Base-by-base conservation (phyloP, 2,888 invertebrate species). In the Agrochola lychnidis region DNA sequence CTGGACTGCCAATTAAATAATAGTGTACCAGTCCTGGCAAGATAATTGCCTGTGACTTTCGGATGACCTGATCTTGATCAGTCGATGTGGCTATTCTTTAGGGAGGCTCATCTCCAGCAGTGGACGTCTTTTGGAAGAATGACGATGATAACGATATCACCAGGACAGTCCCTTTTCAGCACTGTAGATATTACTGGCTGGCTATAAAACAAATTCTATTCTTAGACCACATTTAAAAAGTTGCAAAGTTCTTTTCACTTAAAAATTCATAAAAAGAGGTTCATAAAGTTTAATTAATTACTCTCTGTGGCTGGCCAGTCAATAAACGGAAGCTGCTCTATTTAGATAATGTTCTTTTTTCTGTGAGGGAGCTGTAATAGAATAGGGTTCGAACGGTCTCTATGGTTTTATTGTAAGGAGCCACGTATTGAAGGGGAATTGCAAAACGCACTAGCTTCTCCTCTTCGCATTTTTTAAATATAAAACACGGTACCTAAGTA, bases 221-320 rank as follows among this genome's bases (percentile, higher is more conserved):
- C 16, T 53, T 19, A 36, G 10, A 64, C 16, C 63, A 45, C 63
- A 63, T 74, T 76, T 82, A 63, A 66, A 78, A 76, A 62, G 53
- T 62, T 61, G 25, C 57, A 42, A 66, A 45, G 57, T 53, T 57
- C 57, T 48, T 70, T 83, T 81, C 67, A 36, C 51, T 78, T 57
- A 40, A 70, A 70, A 59, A 53, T 62, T 78, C 36, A 78, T 75
- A 71, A 79, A 81, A 83, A 73, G 64, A 62, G 57, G 40, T 73
- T 73, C 51, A 74, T 84, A 69, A 73, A 80, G 59, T 63, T 75
- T 53, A 73, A 84, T 83, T 85, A 76, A 85, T 82, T 76, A 83
- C 59, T 57, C 56, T 75, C 30, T 70, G 67, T 73, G 45, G 68
- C 45, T 59, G 71, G 71, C 70, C 79, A 79, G 66, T 79, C 75